Evolutionary conservation across 2,888 invertebrate genomes (phyloP).

Genomic region (Arctia plantaginis): DNA sequence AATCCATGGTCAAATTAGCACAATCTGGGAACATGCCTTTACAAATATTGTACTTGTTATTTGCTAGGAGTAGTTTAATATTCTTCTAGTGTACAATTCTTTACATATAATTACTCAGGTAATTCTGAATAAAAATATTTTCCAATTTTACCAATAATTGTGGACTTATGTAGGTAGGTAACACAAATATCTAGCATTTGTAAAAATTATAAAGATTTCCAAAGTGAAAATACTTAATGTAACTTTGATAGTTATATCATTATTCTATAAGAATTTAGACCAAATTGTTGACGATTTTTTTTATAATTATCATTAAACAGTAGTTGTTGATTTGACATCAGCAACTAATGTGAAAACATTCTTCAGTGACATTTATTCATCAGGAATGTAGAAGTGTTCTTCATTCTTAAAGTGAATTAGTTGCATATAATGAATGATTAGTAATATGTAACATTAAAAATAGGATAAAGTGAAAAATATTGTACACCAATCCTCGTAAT

Average conservation of each 20-base stretch:
- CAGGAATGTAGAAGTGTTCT: constrained; percentile 24
- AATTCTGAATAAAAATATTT: not conserved
- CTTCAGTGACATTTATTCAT: constrained; percentile 19
- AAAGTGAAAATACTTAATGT: not conserved
- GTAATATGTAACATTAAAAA: not conserved
- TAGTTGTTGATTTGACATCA: not conserved
- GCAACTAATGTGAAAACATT: constrained; percentile 22
- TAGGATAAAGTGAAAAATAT: not conserved
- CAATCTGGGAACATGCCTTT: not conserved
- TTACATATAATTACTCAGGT: not conserved
- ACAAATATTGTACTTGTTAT: not conserved
- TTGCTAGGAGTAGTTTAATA: not conserved
- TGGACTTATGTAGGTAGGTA: no score
- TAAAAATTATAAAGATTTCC: not conserved
- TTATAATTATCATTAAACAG: not conserved
- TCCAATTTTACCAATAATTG: not conserved
- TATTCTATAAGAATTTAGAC: not conserved
- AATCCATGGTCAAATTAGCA: not conserved
- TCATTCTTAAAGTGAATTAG: not conserved
- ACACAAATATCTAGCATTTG: not conserved
- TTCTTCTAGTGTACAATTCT: not conserved
- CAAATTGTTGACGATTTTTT: constrained; percentile 2
- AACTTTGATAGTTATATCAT: not conserved
- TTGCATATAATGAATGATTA: not conserved
- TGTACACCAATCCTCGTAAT: not conserved